Evolutionary conservation across 2,797 vertebrate species (phyloP), one percentile per base, ranked within the genome.

Genomic region (Fringilla coelebs): DNA sequence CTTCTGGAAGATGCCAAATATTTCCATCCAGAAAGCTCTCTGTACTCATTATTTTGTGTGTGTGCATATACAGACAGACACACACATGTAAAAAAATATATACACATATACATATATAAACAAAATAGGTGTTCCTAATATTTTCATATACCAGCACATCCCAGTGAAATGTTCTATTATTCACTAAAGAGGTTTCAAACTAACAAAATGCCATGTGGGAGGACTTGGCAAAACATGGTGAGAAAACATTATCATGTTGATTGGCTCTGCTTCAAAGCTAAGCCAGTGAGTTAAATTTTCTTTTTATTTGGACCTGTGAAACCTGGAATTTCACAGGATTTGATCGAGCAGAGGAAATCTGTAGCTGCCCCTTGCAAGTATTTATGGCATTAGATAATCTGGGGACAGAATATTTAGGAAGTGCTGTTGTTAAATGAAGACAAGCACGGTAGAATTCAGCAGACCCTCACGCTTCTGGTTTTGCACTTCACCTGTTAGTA

Each of bases 81-180:
- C 19, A 54, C 7, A 24, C 32, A 24, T n/a, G 36, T 58, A 36
- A 7, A 26, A 18, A 26, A 36, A 36, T 26, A 38, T 17, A 29
- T 38, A 19, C 12, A 38, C 7, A 22, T 1, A n/a, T 40, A 31
- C 7, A 5, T 40, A 21, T 58, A 31, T 61, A n/a, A 74, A 68
- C 72, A 90, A 17, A 73, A 6, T 32, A 88, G 31, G 14, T 78
- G 7, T 80, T 91, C 62, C 43, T 48, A 60, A 62, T 88, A 21
- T 78, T 92, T 66, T 89, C 10, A 7, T 75, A 32, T 34, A 25
- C 21, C 14, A 16, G 70, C 73, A 55, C 83, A 90, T 80, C 89
- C 70, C 90, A 95, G 76, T 96, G 94, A 90, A 95, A 94, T 88
- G 46, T 80, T 90, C 84, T 80, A 20, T 91, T 96, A 90, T 93